Evolutionary conservation across 2,113 vertebrate species (phyloP), one percentile per base, ranked within the genome.

Genomic region (Aepyceros melampus): DNA sequence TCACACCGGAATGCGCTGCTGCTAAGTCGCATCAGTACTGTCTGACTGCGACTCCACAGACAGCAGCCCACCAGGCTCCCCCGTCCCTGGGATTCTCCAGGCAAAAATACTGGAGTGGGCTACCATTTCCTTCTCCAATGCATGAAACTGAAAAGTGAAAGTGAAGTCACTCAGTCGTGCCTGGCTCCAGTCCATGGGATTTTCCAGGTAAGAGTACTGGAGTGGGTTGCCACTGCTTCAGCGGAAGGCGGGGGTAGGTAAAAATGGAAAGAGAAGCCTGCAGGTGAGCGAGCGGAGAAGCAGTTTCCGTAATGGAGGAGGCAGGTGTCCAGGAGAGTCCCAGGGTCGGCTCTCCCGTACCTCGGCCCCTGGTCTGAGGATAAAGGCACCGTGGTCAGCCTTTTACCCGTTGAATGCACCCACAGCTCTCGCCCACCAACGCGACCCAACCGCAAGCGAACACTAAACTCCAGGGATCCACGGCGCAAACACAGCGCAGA

Each of bases 401-500:
- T 12, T 6, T 29, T 45, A 1, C 17, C 58, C 23, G 14, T 8
- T 40, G 3, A 47, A 15, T 10, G 88, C n/a, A 31, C 13, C 13
- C 31, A 2, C 0, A 51, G 19, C 19, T 33, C 40, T 1, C 13
- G 7, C 33, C 33, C 7, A 0, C 40, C 53, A 9, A 1, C 10
- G 33, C 11, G 0, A 23, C 1, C 47, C 49, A 12, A 0, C 25
- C 0, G 6, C 2, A 1, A 17, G 5, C 0, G 9, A 19, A 53
- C 33, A 6, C 1, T 0, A 1, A 23, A 0, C 0, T 0, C 0
- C 0, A 0, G 0, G 0, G 8, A 2, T 2, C 0, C 0, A 1
- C 0, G 0, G 4, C 0, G 0, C n/a, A 1, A 4, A 5, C 10
- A 0, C 2, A 0, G 6, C 1, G 0, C 0, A 13, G 2, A 1